A percentile compares a stretch with the other conserved stretches of the same genome.
These are phyloP conservation scores for Ariolimax columbianus DNA, from an alignment of 2,888 invertebrate species.

Conservation along the genomic window DNA sequence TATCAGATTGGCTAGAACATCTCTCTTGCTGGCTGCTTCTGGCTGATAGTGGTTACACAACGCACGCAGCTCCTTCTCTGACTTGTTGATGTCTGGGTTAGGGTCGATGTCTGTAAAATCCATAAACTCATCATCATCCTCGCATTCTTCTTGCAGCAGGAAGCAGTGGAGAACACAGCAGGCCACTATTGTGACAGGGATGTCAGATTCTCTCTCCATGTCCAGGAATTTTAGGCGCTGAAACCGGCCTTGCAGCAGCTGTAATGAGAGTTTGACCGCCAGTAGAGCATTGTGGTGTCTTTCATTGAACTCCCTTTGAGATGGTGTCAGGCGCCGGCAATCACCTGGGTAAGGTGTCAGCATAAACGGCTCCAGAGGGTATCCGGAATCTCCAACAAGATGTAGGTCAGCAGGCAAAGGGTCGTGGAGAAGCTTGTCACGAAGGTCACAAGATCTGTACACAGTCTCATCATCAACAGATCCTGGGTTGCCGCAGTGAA, in stretches of 20 bases:
- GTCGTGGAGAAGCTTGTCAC: slow-evolving; percentile 51
- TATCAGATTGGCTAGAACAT: slow-evolving; percentile 49
- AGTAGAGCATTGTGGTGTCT: slow-evolving; percentile 48
- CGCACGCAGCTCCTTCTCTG: slow-evolving; percentile 50
- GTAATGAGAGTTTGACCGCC: slow-evolving; percentile 46
- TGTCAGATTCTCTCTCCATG: slow-evolving; percentile 53
- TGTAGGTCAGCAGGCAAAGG: slow-evolving; percentile 51
- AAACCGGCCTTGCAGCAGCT: slow-evolving; percentile 47
- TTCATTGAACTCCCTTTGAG: slow-evolving; percentile 47
- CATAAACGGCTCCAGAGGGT: slow-evolving; percentile 52
- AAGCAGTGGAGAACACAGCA: slow-evolving; percentile 52
- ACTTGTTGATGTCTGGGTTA: slow-evolving; percentile 51
- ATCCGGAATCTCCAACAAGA: slow-evolving; percentile 51
- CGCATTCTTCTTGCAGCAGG: slow-evolving; percentile 48
- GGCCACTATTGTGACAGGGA: slow-evolving; percentile 52
- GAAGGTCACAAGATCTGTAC: slow-evolving; percentile 50
- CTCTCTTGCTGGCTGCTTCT: slow-evolving; percentile 51
- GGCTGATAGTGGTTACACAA: slow-evolving; percentile 51
- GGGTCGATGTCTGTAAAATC: slow-evolving; percentile 50
- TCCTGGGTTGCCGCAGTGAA: slow-evolving; percentile 52
- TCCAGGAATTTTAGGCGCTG: slow-evolving; percentile 50
- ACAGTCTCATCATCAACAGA: slow-evolving; percentile 53
- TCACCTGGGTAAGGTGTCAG: slow-evolving; percentile 51
- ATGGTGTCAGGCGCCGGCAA: slow-evolving; percentile 38
- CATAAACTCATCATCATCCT: slow-evolving; percentile 50